Percentiles rank a stretch among this genome's conserved stretches.
Evolutionary conservation across 2,888 invertebrate genomes (phyloP).

Genomic region (Pyrrhosoma nymphula): DNA sequence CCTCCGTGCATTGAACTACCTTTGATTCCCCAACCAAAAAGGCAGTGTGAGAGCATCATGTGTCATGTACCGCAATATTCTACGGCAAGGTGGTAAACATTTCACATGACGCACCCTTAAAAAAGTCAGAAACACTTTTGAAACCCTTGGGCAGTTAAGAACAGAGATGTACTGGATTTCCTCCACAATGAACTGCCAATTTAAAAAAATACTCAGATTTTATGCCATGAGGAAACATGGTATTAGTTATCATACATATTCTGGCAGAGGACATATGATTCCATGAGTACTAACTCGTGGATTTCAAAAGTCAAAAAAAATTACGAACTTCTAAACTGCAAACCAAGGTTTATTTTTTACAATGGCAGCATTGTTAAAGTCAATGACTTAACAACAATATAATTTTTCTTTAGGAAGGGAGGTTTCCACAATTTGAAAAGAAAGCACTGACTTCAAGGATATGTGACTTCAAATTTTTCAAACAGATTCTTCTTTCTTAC

Average conservation of each 20-base stretch:
- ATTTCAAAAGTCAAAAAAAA: conserved; percentile 45
- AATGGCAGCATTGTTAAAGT: conserved; percentile 61
- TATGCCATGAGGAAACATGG: no score
- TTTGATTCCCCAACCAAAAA: no score
- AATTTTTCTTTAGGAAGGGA: conserved; percentile 25
- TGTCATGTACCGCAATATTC: no score
- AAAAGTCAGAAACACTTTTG: no score
- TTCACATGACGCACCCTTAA: no score
- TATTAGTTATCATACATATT: background rate
- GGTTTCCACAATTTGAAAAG: conserved; percentile 42
- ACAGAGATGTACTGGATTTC: no score
- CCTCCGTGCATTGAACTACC: no score
- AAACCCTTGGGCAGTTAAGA: no score
- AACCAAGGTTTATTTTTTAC: conserved; percentile 59
- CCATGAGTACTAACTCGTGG: background rate
- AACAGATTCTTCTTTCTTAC: background rate
- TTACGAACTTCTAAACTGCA: conserved; percentile 33
- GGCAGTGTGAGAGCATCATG: no score
- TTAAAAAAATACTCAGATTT: background rate
- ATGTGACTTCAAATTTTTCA: conserved; percentile 51
- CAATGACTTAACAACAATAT: conserved; percentile 51
- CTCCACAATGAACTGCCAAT: background rate
- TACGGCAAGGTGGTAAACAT: no score
- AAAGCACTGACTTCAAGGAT: conserved; percentile 60
- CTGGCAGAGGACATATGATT: background rate